Evolutionary conservation across 2,113 vertebrate genomes (phyloP).

Genomic region (Myiozetetes cayanensis): DNA sequence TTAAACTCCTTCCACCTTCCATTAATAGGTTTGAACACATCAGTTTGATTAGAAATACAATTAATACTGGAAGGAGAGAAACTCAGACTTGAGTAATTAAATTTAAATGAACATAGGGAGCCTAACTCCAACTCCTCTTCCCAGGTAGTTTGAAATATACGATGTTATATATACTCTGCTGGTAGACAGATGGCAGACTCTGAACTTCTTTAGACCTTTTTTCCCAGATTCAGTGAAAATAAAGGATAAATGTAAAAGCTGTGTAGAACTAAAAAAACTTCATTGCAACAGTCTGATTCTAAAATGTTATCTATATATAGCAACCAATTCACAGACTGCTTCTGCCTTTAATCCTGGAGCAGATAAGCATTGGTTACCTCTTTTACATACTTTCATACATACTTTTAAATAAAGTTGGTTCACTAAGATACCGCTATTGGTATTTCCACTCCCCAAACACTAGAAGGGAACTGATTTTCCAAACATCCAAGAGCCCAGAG

Average conservation of each 20-base stretch:
- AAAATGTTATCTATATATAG: neutral
- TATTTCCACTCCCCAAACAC: neutral
- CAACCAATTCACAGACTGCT: neutral
- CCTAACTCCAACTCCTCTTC: neutral
- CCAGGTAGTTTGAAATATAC: neutral
- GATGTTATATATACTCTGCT: neutral
- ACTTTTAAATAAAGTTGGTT: neutral
- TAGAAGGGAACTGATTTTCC: neutral
- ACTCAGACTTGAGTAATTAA: neutral
- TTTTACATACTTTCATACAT: neutral
- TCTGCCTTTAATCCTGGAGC: neutral
- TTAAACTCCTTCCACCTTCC: neutral
- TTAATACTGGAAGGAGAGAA: neutral
- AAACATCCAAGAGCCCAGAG: neutral
- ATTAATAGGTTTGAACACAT: neutral
- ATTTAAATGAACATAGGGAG: neutral
- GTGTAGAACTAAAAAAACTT: neutral
- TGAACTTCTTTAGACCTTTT: neutral
- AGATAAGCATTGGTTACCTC: neutral
- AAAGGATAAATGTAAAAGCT: neutral
- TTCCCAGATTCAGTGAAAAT: neutral
- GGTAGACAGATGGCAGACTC: neutral
- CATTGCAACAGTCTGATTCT: neutral
- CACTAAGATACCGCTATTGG: neutral
- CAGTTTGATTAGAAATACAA: neutral